A percentile compares a stretch with the other conserved stretches of the same genome.
These are phyloP conservation scores for Spheniscus mendiculus DNA, from an alignment of 2,113 vertebrate genomes.

Conservation along the genomic window DNA sequence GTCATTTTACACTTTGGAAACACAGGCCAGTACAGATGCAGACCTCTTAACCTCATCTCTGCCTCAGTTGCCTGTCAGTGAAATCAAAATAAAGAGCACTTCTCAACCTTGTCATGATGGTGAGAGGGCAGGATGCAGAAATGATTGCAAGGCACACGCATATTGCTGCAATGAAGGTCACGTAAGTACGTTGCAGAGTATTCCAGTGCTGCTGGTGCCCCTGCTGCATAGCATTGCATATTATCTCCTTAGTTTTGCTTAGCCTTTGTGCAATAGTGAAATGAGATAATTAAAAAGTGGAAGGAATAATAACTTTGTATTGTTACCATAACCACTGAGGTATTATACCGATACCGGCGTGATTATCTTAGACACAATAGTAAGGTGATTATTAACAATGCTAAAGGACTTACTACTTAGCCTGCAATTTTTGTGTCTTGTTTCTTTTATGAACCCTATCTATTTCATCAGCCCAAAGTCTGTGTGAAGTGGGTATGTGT, in stretches of 20 bases:
- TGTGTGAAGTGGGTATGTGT: background rate
- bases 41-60: background rate
- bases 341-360: background rate
- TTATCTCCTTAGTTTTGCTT: slow-evolving; percentile 6
- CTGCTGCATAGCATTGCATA: background rate
- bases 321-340: slow-evolving; percentile 50
- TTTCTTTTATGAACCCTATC: slow-evolving; percentile 21
- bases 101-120: background rate
- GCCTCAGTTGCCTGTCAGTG: background rate
- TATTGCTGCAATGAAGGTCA: background rate
- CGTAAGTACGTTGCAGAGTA: background rate
- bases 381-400: slow-evolving; percentile 57
- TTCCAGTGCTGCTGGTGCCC: background rate
- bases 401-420: slow-evolving; percentile 40
- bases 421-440: background rate
- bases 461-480: background rate
- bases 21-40: background rate
- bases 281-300: slow-evolving; percentile 59
- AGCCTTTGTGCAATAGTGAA: slow-evolving; percentile 35
- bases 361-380: slow-evolving; percentile 51
- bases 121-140: background rate
- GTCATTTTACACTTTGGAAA: background rate
- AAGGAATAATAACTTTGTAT: slow-evolving; percentile 56
- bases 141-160: background rate
- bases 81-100: background rate